phyloP scores from a whole-genome alignment of 2,113 vertebrate genomes.

The Myrmecobius fasciatus region DNA sequence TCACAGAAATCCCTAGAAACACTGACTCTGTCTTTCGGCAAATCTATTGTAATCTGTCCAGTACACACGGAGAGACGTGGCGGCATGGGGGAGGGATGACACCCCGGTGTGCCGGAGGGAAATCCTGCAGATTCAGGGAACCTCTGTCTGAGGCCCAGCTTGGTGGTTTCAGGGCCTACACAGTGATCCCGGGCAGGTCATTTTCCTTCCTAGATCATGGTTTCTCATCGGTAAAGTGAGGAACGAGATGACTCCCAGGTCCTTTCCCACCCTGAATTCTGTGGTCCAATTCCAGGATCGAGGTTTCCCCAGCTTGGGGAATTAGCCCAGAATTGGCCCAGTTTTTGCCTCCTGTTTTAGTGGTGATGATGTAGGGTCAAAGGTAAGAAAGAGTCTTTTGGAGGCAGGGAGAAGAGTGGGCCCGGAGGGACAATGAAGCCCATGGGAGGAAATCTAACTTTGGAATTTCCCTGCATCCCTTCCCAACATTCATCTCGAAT shows the following conservation, averaged over 20 bases:
- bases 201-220: background rate
- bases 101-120: background rate
- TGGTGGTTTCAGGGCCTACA: background rate
- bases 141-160: background rate
- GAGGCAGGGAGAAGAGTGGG: background rate
- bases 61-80: background rate
- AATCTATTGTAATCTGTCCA: background rate
- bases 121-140: background rate
- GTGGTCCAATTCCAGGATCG: background rate
- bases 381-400: background rate
- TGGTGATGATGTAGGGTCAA: background rate
- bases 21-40: background rate
- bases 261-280: background rate
- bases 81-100: background rate
- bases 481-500: background rate
- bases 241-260: background rate
- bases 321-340: background rate
- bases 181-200: background rate
- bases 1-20: constrained; percentile 40
- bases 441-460: background rate
- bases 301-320: background rate
- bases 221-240: constrained; percentile 14
- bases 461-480: background rate
- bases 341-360: background rate
- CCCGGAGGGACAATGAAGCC: background rate